Evolutionary conservation across 2,797 vertebrate genomes (phyloP).

Genomic region (Enoplosus armatus): DNA sequence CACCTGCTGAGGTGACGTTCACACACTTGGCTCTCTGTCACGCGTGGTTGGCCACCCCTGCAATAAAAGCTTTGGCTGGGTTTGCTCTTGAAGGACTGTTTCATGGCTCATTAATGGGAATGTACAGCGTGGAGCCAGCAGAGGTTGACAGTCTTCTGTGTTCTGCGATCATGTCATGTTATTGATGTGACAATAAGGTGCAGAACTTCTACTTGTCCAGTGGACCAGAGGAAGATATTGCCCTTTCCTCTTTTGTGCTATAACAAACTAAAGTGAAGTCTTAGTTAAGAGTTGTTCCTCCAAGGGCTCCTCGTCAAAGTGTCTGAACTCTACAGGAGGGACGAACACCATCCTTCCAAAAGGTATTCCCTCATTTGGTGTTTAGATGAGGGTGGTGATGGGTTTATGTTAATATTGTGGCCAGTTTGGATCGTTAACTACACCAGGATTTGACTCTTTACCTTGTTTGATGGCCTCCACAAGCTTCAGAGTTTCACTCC

Average conservation of each 20-base stretch:
- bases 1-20: no score
- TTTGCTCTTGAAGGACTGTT: not conserved
- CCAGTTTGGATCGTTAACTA: not conserved
- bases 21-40: not conserved
- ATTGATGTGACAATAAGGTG: not conserved
- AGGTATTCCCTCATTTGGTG: not conserved
- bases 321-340: not conserved
- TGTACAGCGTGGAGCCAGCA: not conserved
- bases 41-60: not conserved
- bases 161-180: not conserved
- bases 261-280: not conserved
- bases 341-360: not conserved
- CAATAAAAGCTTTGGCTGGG: not conserved
- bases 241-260: not conserved
- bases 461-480: conserved; percentile 85
- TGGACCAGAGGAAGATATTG: no score
- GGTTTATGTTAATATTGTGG: not conserved
- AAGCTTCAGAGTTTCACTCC: conserved; percentile 83
- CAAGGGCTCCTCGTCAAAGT: not conserved
- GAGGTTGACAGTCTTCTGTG: not conserved
- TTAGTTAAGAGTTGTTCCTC: no score
- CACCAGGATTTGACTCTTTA: conserved; percentile 60
- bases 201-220: not conserved
- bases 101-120: not conserved
- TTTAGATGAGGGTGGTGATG: not conserved